Conservation (phyloP, 2,797 vertebrate genomes). For the Serranus cabrilla region DNA sequence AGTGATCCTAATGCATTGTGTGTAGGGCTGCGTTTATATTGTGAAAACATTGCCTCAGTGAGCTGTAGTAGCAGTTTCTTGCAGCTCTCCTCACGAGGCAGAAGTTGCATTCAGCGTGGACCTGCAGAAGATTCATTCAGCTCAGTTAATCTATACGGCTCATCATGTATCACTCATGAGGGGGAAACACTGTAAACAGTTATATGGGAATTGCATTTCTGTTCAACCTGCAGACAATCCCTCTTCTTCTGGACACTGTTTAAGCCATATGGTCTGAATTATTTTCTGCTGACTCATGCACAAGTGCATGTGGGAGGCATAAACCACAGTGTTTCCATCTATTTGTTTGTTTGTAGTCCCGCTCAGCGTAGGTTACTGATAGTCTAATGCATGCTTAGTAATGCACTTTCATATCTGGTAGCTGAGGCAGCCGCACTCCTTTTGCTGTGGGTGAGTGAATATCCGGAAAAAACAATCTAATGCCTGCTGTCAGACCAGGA, state of each 20-base stretch:
- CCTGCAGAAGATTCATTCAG: conserved; percentile 20
- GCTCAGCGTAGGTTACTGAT: conserved; percentile 56
- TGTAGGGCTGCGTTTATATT: not conserved
- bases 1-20: not conserved
- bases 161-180: conserved; percentile 12
- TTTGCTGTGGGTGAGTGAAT: conserved; percentile 54
- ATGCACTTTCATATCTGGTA: conserved; percentile 57
- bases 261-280: conserved; percentile 70
- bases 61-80: conserved; percentile 22
- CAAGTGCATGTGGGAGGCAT: conserved; percentile 70
- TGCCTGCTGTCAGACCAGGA: conserved; percentile 41
- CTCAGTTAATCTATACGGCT: conserved; percentile 8
- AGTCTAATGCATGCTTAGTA: conserved; percentile 62
- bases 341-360: conserved; percentile 71
- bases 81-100: conserved; percentile 14
- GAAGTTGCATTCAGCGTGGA: conserved; percentile 28
- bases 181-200: conserved; percentile 29
- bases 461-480: conserved; percentile 45
- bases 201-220: conserved; percentile 28
- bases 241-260: conserved; percentile 62
- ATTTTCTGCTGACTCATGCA: conserved; percentile 80
- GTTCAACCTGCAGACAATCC: conserved; percentile 48
- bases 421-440: conserved; percentile 42
- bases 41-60: conserved; percentile 5
- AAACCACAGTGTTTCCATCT: conserved; percentile 61